Evolutionary conservation across 64 coral and sea anemone genomes (phyloP).

Genomic region (Montipora efflorescens): DNA sequence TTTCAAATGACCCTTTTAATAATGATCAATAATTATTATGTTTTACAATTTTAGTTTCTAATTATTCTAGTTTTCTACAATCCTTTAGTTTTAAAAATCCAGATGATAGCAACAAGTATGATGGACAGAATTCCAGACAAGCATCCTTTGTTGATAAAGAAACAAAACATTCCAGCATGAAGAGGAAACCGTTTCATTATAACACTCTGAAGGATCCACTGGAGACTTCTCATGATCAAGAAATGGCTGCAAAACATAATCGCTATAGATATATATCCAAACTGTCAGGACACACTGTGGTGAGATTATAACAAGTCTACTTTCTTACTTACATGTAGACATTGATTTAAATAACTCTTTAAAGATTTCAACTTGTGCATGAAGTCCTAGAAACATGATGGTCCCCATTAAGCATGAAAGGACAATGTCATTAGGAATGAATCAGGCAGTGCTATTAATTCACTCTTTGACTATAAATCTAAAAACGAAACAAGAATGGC

Average conservation of each 20-base stretch:
- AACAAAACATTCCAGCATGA: neutral
- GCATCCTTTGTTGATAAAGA: conserved; percentile 39
- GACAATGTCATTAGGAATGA: too few relatives aligned
- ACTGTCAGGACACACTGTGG: conserved; percentile 78
- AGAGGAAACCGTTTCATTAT: conserved; percentile 81
- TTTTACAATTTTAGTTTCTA: neutral
- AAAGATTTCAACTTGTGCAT: too few relatives aligned
- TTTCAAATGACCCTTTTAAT: too few relatives aligned
- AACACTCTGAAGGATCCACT: conserved; percentile 41
- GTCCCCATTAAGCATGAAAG: too few relatives aligned
- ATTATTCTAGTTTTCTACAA: neutral
- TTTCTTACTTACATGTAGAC: too few relatives aligned
- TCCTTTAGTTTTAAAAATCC: conserved; percentile 7
- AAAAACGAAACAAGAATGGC: too few relatives aligned
- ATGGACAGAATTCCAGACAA: neutral
- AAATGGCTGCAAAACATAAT: conserved; percentile 74
- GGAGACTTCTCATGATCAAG: conserved; percentile 59
- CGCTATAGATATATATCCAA: conserved; percentile 90
- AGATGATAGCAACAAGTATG: neutral
- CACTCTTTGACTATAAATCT: too few relatives aligned
- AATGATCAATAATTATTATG: too few relatives aligned
- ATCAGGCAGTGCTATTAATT: too few relatives aligned
- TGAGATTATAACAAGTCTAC: conserved; percentile 4
- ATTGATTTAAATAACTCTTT: too few relatives aligned
- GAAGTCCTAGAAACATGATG: too few relatives aligned